Evolutionary conservation across 1,140 invertebrate genomes (phyloP).

Genomic region (Drosophila tropicalis): DNA sequence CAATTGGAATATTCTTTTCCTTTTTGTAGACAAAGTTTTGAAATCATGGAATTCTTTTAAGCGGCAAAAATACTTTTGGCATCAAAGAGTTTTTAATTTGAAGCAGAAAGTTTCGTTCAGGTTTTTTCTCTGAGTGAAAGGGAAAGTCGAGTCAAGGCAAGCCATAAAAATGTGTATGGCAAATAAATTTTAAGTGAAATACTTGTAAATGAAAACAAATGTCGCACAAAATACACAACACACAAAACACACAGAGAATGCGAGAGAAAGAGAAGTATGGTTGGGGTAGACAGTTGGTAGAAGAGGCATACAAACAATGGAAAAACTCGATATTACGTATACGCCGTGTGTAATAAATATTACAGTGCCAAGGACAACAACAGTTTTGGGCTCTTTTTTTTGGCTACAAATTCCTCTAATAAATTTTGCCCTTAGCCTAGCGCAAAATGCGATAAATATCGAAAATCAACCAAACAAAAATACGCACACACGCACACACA

Average conservation of each 20-base stretch:
- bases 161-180: slow-evolving; percentile 74
- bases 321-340: slow-evolving; percentile 69
- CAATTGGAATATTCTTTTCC: too few species aligned
- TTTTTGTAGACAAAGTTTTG: too few species aligned
- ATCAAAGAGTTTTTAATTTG: background rate
- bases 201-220: slow-evolving; percentile 81
- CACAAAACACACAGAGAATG: slow-evolving; percentile 21
- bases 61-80: too few species aligned
- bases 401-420: slow-evolving; percentile 57
- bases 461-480: slow-evolving; percentile 54
- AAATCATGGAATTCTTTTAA: too few species aligned
- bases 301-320: slow-evolving; percentile 42
- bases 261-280: background rate
- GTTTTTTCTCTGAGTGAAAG: slow-evolving; percentile 23
- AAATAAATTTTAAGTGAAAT: slow-evolving; percentile 81
- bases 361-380: slow-evolving; percentile 64
- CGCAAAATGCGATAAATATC: slow-evolving; percentile 53
- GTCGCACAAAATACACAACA: slow-evolving; percentile 50
- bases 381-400: slow-evolving; percentile 42
- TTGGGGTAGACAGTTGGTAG: background rate
- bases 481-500: background rate
- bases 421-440: slow-evolving; percentile 41
- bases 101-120: background rate
- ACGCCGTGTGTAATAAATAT: slow-evolving; percentile 74
- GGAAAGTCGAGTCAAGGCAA: slow-evolving; percentile 66